Evolutionary conservation across 2,113 vertebrate genomes (phyloP), one percentile per base, ranked within the genome.

Genomic region (Fregata magnificens): DNA sequence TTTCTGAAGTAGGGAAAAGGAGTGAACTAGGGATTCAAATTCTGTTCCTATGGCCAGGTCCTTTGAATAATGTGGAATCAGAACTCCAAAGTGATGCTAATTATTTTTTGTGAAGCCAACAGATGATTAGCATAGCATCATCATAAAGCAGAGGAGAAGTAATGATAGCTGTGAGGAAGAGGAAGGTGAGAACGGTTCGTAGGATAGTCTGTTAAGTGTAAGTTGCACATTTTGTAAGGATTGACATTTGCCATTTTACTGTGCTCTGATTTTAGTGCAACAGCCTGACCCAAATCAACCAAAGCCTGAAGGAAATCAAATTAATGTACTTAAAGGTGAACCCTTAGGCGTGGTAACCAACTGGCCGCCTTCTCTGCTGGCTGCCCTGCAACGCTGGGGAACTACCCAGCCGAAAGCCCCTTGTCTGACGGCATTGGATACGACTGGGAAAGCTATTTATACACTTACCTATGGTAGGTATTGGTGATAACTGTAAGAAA

Each of bases 251-350:
- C 17, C 3, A 3, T 50, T 92, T 47, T 52, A 10, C 38, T 96
- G 52, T 89, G 6, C 28, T 96, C 96, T 87, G 53, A 4, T 95
- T 98, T 69, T 84, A 99, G 99, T 99, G 95, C 99, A 99, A 96
- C 99, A 99, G 73, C 98, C 99, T 17, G 99, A 99, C 95, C 99
- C 99, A 22, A 99, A 99, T 96, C 99, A 99, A 97, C 99, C 99
- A 34, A 99, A 99, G 97, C 98, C 99, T 3, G 99, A 99, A 96
- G 99, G 99, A 82, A 97, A 97, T 44, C 98, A 98, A 91, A 98
- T 98, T 97, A 98, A 96, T 22, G 97, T 99, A 62, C 97, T 99
- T 19, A 98, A 98, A 52, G 99, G 99, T 32, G 99, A 99, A 19
- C 98, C 98, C 25, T 93, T 99, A 29, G 98, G 98, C 0, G 85